Conservation (phyloP, 2,888 invertebrate species). For the Tachina fera region DNA sequence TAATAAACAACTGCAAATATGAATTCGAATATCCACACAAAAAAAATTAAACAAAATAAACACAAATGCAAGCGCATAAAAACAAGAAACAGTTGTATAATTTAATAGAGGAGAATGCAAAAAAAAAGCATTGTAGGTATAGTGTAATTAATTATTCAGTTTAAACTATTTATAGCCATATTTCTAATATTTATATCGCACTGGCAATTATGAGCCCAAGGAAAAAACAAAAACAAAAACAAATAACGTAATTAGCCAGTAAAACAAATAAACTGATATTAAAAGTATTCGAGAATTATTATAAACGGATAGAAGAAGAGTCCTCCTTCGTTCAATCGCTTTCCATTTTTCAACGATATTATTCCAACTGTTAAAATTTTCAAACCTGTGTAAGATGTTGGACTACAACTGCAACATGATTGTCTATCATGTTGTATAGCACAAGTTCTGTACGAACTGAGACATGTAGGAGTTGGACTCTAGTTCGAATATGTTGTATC, state of each 20-base stretch:
- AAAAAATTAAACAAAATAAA: conserved; percentile 22
- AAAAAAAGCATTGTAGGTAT: conserved; percentile 7
- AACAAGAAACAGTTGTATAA: conserved; percentile 36
- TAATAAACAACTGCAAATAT: conserved; percentile 52
- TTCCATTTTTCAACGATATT: conserved; percentile 13
- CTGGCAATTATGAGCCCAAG: conserved; percentile 6
- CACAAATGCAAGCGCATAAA: conserved; percentile 16
- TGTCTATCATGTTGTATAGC: neutral
- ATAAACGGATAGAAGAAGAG: no score
- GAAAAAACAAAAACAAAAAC: conserved; percentile 9
- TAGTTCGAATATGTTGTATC: neutral
- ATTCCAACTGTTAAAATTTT: neutral
- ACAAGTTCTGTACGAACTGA: conserved; percentile 4
- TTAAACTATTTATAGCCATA: conserved; percentile 59
- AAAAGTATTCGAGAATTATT: neutral
- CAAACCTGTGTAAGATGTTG: conserved; percentile 30
- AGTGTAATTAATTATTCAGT: neutral
- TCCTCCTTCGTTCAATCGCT: neutral
- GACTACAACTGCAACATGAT: conserved; percentile 25
- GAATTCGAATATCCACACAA: neutral
- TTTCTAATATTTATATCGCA: neutral
- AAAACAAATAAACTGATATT: conserved; percentile 11
- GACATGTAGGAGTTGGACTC: neutral
- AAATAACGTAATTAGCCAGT: neutral
- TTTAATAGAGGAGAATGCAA: conserved; percentile 2